Evolutionary conservation across 2,888 invertebrate species (phyloP), one percentile per base, ranked within the genome.

Genomic region (Pammene fasciana): DNA sequence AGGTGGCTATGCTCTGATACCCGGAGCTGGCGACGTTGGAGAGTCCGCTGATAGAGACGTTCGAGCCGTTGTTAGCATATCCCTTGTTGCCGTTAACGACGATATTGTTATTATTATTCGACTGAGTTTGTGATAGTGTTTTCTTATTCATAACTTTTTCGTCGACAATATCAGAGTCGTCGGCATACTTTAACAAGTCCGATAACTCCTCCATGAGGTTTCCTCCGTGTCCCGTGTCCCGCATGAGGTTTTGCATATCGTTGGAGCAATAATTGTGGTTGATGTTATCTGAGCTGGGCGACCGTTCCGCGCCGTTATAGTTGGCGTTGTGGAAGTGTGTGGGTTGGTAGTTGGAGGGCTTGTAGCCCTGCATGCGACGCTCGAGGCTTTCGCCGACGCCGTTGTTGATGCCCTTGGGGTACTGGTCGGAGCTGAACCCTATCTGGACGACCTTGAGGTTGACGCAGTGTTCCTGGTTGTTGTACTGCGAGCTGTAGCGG

Each of bases 1-100:
- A 97, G 1, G 97, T 96, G 46, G 96, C 96, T 80, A 97, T 96
- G 79, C 97, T 97, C 88, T 97, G 97, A 87, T 97, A 97, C 7
- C 97, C 97, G 0, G 97, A 97, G 78, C 96, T 96, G 45, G 96
- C 97, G 9, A 95, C 95, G 73, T 95, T 95, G 26, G 95, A 95
- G 60, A 96, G 83, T 75, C 97, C 97, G 71, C 96, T 96, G 73
- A 96, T 96, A 0, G 96, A 96, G 61, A 96, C 95, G 80, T 96
- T 96, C 54, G 97, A 97, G 62, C 96, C 95, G 82, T 96, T 95
- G 67, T 95, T 96, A 9, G 87, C 87, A 73, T 90, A 91, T 71
- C 82, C 81, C 79, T 92, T 93, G 71, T 91, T 92, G 48, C 89
- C 90, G 67, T 92, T 92, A 1, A 90, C 84, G 16, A 90, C 72